Percentiles rank a stretch among this genome's conserved stretches.
Conservation (phyloP, 2,888 invertebrate species). For the Abrostola tripartita region DNA sequence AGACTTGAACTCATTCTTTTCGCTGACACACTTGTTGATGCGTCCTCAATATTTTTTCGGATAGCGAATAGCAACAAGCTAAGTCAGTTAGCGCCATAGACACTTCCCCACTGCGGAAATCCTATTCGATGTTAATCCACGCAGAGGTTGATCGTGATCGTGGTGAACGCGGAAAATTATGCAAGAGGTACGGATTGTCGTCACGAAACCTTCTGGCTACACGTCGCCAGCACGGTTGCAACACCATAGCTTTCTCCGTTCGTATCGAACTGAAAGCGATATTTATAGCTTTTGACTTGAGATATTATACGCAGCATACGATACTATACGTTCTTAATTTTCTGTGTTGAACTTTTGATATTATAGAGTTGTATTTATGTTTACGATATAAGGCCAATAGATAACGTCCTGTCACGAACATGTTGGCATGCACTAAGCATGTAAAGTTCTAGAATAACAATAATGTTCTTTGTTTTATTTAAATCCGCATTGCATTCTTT, state of each 20-base stretch:
- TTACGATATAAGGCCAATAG: conserved; percentile 4
- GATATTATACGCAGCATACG: conserved; percentile 16
- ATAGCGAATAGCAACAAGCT: background rate
- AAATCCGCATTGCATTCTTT: conserved; percentile 14
- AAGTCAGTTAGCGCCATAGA: conserved; percentile 5
- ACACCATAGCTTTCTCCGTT: conserved; percentile 82
- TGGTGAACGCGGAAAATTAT: conserved; percentile 72
- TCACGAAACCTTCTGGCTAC: conserved; percentile 82
- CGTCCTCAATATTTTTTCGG: conserved; percentile 20
- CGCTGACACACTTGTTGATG: conserved; percentile 65
- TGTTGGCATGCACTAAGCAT: background rate
- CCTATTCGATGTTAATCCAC: conserved; percentile 61
- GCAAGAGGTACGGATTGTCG: conserved; percentile 75
- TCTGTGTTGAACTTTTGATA: no score
- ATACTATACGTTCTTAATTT: conserved; percentile 23
- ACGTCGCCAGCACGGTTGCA: conserved; percentile 67
- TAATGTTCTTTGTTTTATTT: conserved; percentile 4
- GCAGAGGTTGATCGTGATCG: conserved; percentile 63
- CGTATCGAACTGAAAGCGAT: conserved; percentile 63
- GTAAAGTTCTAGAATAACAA: background rate
- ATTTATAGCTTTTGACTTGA: conserved; percentile 56
- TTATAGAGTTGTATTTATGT: no score
- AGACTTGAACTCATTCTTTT: conserved; percentile 83
- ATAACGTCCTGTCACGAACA: background rate
- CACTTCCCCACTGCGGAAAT: conserved; percentile 41